A percentile compares a stretch with the other conserved stretches of the same genome.
phyloP scores from a whole-genome alignment of 2,888 invertebrate genomes.

The Drosophila nr. perissopoda region DNA sequence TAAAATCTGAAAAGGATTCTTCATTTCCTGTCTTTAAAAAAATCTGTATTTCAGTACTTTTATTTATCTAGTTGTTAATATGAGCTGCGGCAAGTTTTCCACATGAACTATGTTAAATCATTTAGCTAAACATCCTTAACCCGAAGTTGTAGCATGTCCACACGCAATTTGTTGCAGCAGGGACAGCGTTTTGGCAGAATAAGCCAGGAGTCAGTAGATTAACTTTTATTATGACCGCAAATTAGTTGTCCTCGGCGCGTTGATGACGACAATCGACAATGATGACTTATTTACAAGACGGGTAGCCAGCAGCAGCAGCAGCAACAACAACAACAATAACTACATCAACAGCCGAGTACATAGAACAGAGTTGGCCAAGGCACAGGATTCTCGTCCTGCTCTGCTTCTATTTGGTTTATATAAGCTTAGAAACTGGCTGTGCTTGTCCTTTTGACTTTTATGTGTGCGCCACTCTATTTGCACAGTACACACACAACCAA shows the following conservation, averaged over 20 bases:
- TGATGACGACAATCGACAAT: slow-evolving; percentile 80
- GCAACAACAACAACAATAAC: slow-evolving; percentile 14
- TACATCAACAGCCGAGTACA: slow-evolving; percentile 39
- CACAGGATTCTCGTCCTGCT: slow-evolving; percentile 34
- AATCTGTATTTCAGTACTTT: background rate
- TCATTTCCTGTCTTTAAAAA: background rate
- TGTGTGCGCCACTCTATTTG: slow-evolving; percentile 64
- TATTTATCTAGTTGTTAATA: background rate
- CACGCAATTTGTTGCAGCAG: slow-evolving; percentile 57
- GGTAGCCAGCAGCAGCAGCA: slow-evolving; percentile 29
- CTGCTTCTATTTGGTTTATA: slow-evolving; percentile 25
- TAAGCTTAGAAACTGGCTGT: slow-evolving; percentile 44
- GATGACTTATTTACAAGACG: slow-evolving; percentile 78
- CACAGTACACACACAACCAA: slow-evolving; percentile 33
- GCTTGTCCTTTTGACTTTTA: slow-evolving; percentile 65
- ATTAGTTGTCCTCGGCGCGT: slow-evolving; percentile 82
- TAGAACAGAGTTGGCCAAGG: slow-evolving; percentile 47
- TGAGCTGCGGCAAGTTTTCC: background rate
- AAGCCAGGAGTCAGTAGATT: slow-evolving; percentile 78
- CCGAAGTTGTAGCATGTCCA: slow-evolving; percentile 17
- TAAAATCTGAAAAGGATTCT: background rate
- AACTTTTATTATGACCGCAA: slow-evolving; percentile 83
- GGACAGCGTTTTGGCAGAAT: slow-evolving; percentile 27
- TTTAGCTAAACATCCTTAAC: slow-evolving; percentile 5
- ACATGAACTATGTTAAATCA: slow-evolving; percentile 8